phyloP scores from a whole-genome alignment of 2,888 invertebrate species.

The Eumacrocentrus americanus region DNA sequence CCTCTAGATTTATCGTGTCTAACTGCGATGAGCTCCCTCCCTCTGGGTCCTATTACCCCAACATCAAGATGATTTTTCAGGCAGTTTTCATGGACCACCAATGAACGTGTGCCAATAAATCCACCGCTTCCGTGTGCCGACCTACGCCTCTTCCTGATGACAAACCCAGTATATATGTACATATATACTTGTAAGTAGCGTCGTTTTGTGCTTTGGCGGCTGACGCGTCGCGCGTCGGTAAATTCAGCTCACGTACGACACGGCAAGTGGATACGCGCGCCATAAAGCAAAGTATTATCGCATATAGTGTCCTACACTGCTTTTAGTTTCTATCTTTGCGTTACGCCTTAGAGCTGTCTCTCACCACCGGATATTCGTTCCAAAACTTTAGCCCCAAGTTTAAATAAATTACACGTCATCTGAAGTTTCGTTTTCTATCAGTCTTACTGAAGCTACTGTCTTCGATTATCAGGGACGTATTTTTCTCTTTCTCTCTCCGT shows the following conservation, averaged over 20 bases:
- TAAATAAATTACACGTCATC: background rate
- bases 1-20: constrained; percentile 58
- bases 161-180: background rate
- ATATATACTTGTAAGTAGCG: background rate
- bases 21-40: constrained; percentile 43
- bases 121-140: constrained; percentile 2
- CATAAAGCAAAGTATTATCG: constrained; percentile 48
- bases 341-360: too few species aligned
- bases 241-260: constrained; percentile 42
- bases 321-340: too few species aligned
- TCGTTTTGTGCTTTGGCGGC: background rate
- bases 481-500: constrained; percentile 36
- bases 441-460: constrained; percentile 39
- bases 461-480: constrained; percentile 48
- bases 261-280: constrained; percentile 36
- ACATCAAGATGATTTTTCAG: constrained; percentile 30
- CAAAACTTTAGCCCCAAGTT: background rate
- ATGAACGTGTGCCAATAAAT: constrained; percentile 31
- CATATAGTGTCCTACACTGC: constrained; percentile 8
- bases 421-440: background rate
- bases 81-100: constrained; percentile 27
- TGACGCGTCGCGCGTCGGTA: constrained; percentile 37
- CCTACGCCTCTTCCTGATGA: background rate
- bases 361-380: background rate
- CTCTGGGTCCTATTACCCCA: constrained; percentile 40